Conservation (phyloP, 2,113 vertebrate species). For the Siniperca knerii region DNA sequence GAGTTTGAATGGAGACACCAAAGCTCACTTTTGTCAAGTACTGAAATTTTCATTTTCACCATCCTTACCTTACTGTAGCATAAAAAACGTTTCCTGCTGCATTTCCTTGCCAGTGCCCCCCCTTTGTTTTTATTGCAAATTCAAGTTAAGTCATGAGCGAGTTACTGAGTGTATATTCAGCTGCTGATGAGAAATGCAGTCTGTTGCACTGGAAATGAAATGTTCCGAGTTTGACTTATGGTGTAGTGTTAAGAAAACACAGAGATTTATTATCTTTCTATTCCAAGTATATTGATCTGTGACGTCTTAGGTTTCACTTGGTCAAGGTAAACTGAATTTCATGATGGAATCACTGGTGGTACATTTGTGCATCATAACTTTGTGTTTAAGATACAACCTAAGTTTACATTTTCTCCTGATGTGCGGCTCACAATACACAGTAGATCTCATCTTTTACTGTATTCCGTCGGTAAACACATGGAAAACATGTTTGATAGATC, state of each 20-base stretch:
- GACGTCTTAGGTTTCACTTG: background rate
- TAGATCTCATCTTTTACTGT: background rate
- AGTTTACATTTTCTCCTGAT: background rate
- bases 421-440: background rate
- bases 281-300: background rate
- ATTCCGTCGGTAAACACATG: background rate
- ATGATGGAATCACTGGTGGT: background rate
- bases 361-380: background rate
- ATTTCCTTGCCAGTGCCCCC: background rate
- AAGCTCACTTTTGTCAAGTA: slow-evolving; percentile 53
- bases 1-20: slow-evolving; percentile 61
- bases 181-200: slow-evolving; percentile 51
- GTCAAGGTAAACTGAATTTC: background rate
- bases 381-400: background rate
- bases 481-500: background rate
- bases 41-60: slow-evolving; percentile 63
- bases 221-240: slow-evolving; percentile 16
- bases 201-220: slow-evolving; percentile 40
- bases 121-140: slow-evolving; percentile 19
- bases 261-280: background rate
- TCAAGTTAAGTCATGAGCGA: slow-evolving; percentile 10
- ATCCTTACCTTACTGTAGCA: slow-evolving; percentile 8
- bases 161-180: slow-evolving; percentile 14
- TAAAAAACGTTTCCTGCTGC: slow-evolving; percentile 22
- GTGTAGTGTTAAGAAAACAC: background rate